Conservation (phyloP, 37 sponge, comb jelly and placozoan species). For the Oopsacas minuta region DNA sequence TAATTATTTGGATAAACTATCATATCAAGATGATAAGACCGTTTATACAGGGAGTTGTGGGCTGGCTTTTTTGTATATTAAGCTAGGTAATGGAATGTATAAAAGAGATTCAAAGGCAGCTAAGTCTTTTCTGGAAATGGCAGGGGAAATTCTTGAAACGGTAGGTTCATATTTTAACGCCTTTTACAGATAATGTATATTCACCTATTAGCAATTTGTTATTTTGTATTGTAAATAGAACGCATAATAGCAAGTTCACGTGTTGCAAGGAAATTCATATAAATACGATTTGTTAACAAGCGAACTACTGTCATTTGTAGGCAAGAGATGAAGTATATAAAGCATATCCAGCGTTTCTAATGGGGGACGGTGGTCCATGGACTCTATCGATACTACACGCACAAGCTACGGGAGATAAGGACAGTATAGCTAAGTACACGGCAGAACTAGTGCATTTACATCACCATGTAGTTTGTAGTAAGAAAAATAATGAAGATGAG, state of each 20-base stretch:
- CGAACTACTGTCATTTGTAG: not conserved
- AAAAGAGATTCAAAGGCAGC: not conserved
- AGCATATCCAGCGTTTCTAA: not conserved
- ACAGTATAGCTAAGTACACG: not conserved
- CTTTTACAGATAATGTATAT: no score
- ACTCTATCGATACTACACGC: not conserved
- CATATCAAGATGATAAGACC: not conserved
- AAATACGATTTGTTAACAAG: not conserved
- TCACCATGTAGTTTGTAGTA: not conserved
- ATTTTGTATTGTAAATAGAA: no score
- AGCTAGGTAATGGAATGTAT: not conserved
- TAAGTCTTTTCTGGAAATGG: not conserved
- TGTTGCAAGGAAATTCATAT: no score
- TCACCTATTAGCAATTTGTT: no score
- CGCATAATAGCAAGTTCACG: no score
- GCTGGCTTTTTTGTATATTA: not conserved
- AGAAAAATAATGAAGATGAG: slow-evolving; percentile 26
- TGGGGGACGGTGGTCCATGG: not conserved
- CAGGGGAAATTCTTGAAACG: not conserved
- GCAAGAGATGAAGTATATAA: not conserved
- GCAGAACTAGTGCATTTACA: not conserved
- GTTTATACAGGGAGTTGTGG: not conserved
- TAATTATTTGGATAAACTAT: not conserved
- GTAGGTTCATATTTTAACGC: no score
- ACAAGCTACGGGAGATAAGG: not conserved